phyloP scores from a whole-genome alignment of 2,113 vertebrate genomes.

The Chloebia gouldiae region DNA sequence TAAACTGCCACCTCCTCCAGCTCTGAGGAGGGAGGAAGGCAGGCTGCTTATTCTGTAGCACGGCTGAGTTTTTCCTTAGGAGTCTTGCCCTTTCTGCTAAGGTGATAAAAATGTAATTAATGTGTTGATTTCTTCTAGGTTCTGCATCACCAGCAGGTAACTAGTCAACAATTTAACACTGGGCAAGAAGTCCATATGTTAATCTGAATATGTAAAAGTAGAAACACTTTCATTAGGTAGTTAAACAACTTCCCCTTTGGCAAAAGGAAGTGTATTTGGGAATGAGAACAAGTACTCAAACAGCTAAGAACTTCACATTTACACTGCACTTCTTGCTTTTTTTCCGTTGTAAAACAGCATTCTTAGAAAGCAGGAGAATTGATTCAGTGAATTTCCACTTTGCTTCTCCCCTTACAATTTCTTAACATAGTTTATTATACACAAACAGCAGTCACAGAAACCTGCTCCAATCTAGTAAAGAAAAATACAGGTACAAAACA shows the following conservation, averaged over 20 bases:
- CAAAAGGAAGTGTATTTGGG: slow-evolving; percentile 27
- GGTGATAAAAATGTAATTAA: slow-evolving; percentile 33
- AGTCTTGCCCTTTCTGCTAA: slow-evolving; percentile 5
- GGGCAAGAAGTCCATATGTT: slow-evolving; percentile 10
- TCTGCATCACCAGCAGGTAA: slow-evolving; percentile 49
- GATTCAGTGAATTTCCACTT: neutral
- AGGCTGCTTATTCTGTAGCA: slow-evolving; percentile 39
- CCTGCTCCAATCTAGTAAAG: neutral
- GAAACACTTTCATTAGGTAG: slow-evolving; percentile 25
- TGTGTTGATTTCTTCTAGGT: slow-evolving; percentile 21
- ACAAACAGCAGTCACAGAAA: neutral
- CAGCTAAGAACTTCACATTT: neutral
- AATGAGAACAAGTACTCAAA: slow-evolving; percentile 30
- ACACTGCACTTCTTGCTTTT: neutral
- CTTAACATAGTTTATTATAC: neutral
- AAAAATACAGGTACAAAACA: neutral
- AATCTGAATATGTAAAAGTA: slow-evolving; percentile 1
- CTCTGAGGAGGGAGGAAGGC: neutral
- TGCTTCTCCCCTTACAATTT: neutral
- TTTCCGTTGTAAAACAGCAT: neutral
- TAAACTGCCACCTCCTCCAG: neutral
- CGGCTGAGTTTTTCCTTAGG: neutral
- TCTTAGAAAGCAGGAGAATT: neutral
- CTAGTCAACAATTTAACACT: slow-evolving; percentile 18
- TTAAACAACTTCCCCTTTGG: slow-evolving; percentile 42